Evolutionary conservation across 2,797 vertebrate genomes (phyloP), one percentile per base, ranked within the genome.

Genomic region (Diplodus puntazzo): DNA sequence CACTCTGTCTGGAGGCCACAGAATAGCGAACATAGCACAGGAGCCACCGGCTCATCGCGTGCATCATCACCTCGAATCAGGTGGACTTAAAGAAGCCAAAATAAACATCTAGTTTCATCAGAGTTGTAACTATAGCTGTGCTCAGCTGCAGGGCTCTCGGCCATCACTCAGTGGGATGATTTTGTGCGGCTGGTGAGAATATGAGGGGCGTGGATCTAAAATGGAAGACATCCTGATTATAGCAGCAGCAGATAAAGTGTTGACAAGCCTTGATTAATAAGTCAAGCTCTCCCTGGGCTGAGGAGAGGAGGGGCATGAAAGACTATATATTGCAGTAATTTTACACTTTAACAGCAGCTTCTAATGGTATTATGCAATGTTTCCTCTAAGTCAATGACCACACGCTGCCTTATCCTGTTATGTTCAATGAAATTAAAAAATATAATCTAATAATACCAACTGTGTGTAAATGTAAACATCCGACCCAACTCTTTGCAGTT

Each of bases 191-290:
- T 81, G 69, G 64, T 80, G 82, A 75, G 67, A 74, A 82, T 72
- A 70, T 6, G 68, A 79, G 49, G 69, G 62, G 63, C 2, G 39
- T 63, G 81, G 58, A 27, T 77, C 69, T 77, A 59, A 85, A 88
- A 91, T 87, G 84, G 78, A 87, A 87, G 82, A 91, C 89, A 87
- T 93, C 89, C 86, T 86, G 65, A 48, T 69, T 70, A 76, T 76
- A 63, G 77, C 69, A 21, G 81, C 50, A 21, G 64, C 66, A 70
- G 70, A 80, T n/a, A 11, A 48, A 68, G 87, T 79, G 85, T 49
- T 89, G 91, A 93, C 83, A 87, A 73, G 57, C 66, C 75, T 58
- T 4, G 52, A 84, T 80, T 80, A 85, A 87, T 86, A 69, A 76
- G 68, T 74, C 60, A 60, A 71, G 60, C 65, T 80, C 64, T 81